phyloP scores from a whole-genome alignment of 2,797 vertebrate genomes.

The Chelonia mydas region DNA sequence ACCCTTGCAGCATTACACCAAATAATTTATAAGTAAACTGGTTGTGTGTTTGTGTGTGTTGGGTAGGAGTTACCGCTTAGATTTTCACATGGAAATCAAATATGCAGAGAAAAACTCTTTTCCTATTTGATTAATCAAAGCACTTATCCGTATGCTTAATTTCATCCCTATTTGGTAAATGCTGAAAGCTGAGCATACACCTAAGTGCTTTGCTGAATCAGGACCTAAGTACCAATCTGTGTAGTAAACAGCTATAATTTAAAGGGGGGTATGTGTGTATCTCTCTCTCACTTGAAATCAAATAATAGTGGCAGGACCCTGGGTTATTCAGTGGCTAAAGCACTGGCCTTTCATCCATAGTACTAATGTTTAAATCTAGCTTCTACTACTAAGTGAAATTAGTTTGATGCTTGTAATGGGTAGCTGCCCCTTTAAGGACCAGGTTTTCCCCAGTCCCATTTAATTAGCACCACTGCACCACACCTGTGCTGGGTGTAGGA shows the following conservation, averaged over 20 bases:
- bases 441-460: neutral
- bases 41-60: neutral
- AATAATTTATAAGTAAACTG: neutral
- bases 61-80: too few relatives aligned
- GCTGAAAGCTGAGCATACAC: conserved; percentile 19
- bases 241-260: neutral
- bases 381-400: neutral
- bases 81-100: conserved; percentile 5
- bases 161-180: neutral
- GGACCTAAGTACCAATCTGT: neutral
- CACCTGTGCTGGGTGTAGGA: neutral
- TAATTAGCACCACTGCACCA: neutral
- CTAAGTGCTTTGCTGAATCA: conserved; percentile 25
- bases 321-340: neutral
- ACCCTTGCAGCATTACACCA: neutral
- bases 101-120: neutral
- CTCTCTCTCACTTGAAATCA: neutral
- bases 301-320: neutral
- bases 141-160: neutral
- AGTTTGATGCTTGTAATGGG: neutral
- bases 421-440: neutral
- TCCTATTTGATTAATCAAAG: conserved; percentile 6
- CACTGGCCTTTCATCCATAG: neutral
- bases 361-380: neutral
- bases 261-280: neutral